Evolutionary conservation across 2,888 invertebrate species (phyloP).

Genomic region (Agrotis puta): DNA sequence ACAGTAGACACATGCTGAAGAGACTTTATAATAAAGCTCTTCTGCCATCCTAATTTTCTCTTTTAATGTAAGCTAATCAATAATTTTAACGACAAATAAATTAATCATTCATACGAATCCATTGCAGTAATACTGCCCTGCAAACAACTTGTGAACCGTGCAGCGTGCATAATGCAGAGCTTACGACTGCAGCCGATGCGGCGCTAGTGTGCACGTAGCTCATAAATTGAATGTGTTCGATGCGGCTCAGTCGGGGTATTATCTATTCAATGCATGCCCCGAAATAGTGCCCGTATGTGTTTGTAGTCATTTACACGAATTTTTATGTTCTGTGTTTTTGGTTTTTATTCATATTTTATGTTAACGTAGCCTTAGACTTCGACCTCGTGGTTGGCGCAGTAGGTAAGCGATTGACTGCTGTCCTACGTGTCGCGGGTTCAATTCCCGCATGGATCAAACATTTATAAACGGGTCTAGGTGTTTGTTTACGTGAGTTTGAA

Average conservation of each 20-base stretch:
- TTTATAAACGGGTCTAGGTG: too few relatives aligned
- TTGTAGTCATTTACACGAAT: constrained; percentile 23
- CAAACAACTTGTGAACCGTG: constrained; percentile 42
- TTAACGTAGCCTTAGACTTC: background rate
- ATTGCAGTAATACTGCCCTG: constrained; percentile 39
- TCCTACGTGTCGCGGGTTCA: too few relatives aligned
- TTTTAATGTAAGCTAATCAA: constrained; percentile 8
- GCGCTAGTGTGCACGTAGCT: constrained; percentile 51
- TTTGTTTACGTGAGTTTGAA: too few relatives aligned
- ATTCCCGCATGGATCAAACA: too few relatives aligned
- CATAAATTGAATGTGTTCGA: constrained; percentile 57
- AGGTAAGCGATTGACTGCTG: too few relatives aligned
- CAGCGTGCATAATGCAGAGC: constrained; percentile 54
- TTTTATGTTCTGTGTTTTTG: background rate
- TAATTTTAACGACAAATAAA: background rate
- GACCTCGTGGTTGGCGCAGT: too few relatives aligned
- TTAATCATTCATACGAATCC: constrained; percentile 1
- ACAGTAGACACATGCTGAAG: too few relatives aligned
- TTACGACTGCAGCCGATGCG: constrained; percentile 30
- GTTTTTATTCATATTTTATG: background rate
- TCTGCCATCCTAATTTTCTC: background rate
- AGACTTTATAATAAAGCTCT: too few relatives aligned
- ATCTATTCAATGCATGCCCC: constrained; percentile 52
- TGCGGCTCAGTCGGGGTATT: constrained; percentile 48
- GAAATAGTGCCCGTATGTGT: constrained; percentile 44